Evolutionary conservation across 2,113 vertebrate genomes (phyloP), one percentile per base, ranked within the genome.

Genomic region (Chloroceryle aenea): DNA sequence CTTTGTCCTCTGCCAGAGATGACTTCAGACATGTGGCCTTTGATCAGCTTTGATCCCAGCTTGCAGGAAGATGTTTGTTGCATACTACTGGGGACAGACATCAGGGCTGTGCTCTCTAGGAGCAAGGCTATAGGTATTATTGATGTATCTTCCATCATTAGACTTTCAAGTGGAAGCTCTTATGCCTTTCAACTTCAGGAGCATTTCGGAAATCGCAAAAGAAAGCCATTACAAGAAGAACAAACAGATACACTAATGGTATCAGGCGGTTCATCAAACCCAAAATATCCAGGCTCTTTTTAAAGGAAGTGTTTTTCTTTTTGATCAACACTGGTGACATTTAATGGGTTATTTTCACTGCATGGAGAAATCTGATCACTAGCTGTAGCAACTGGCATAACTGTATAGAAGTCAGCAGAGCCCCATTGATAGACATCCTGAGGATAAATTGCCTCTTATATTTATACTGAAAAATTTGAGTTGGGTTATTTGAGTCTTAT

Each of bases 121-220:
- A 89, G 32, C 23, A 53, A 76, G 43, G 48, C 63, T 89, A 2
- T 62, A 42, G 38, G 38, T 85, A 16, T 85, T 96, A 97, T 95
- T 75, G 97, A 95, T 48, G 32, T 14, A 32, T 38, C 53, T 81
- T 85, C 84, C 50, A 81, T 90, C 75, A 87, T 50, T 43, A 55
- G 23, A 78, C 94, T 97, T 96, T 96, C 71, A 95, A 84, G 67
- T 94, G 56, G 17, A 90, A 74, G 73, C 80, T 83, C 34, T 85
- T 72, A 45, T 1, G 59, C 77, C 63, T 90, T 75, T 90, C 29
- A 93, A 90, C 67, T 87, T 94, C 55, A 86, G 64, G 25, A 64
- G 19, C 23, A 5, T 83, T 95, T 89, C 59, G 63, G 80, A 85
- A 93, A 89, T 80, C 72, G n/a, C 42, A 85, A n/a, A 17, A 78